A percentile compares a stretch with the other conserved stretches of the same genome.
Evolutionary conservation across 2,797 vertebrate genomes (phyloP).

Genomic region (Melanotaenia trifasciata): DNA sequence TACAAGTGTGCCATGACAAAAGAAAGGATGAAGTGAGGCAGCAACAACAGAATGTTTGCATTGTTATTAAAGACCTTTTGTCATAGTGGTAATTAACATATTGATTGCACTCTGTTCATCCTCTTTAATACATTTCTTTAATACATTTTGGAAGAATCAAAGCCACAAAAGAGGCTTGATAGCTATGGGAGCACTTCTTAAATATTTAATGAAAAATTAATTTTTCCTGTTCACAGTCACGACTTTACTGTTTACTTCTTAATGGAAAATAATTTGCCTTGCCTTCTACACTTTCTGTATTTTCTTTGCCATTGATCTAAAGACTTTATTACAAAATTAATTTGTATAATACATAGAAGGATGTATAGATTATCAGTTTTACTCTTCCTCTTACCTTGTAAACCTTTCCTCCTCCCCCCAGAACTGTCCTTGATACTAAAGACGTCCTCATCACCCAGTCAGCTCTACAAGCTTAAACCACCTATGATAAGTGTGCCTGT

Average conservation of each 20-base stretch:
- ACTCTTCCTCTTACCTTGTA: not conserved
- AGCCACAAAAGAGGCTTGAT: not conserved
- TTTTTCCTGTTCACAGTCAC: not conserved
- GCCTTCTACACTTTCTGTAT: constrained; percentile 1
- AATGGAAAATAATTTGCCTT: not conserved
- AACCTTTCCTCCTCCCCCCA: not conserved
- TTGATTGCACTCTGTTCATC: constrained; percentile 22
- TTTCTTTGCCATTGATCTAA: not conserved
- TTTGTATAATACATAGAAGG: not conserved
- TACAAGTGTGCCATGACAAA: not conserved
- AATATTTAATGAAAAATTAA: constrained; percentile 3
- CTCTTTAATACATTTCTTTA: constrained; percentile 1
- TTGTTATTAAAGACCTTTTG: constrained; percentile 24
- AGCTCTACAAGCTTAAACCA: constrained; percentile 26
- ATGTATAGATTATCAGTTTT: not conserved
- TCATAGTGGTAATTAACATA: constrained; percentile 20
- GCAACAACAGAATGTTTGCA: constrained; percentile 12
- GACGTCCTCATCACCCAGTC: constrained; percentile 20
- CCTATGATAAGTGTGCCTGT: constrained; percentile 21
- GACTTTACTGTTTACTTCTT: too few relatives aligned
- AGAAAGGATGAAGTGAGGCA: not conserved
- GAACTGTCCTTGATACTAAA: constrained; percentile 22
- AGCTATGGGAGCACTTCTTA: not conserved
- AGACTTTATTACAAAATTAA: constrained; percentile 15
- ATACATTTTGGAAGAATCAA: constrained; percentile 8